Evolutionary conservation across 2,113 vertebrate species (phyloP).

Genomic region (Pelecanoides urinatrix): DNA sequence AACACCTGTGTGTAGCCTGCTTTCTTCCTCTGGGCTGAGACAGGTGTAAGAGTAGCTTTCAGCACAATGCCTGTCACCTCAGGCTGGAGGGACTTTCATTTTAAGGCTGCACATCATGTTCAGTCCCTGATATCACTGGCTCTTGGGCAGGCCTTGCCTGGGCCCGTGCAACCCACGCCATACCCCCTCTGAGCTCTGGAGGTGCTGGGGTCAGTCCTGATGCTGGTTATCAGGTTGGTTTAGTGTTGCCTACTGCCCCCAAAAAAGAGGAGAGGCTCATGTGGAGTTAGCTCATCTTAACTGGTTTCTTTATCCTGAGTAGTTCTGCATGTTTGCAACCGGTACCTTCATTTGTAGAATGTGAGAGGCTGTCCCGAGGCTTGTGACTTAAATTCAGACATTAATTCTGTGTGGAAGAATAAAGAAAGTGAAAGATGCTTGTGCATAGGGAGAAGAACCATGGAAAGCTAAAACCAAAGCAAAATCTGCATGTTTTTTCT

Average conservation of each 20-base stretch:
- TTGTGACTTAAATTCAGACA: neutral
- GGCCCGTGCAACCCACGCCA: accelerated
- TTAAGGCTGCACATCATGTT: neutral
- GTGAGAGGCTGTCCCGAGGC: neutral
- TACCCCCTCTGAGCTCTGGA: neutral
- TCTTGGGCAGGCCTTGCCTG: neutral
- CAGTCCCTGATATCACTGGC: neutral
- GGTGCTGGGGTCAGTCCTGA: neutral
- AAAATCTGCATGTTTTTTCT: neutral
- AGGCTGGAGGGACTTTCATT: neutral
- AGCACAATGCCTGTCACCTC: neutral
- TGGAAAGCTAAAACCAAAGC: neutral
- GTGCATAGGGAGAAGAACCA: neutral
- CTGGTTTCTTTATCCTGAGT: neutral
- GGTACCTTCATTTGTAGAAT: accelerated
- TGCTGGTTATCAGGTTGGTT: neutral
- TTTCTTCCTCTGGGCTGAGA: neutral
- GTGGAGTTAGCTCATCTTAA: neutral
- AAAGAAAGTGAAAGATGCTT: neutral
- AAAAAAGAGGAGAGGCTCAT: neutral
- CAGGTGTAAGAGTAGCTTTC: neutral
- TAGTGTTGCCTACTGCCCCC: accelerated
- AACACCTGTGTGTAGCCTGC: neutral
- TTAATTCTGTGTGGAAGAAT: neutral
- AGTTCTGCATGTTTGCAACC: neutral